Percentiles rank a stretch among this genome's conserved stretches.
These are phyloP conservation scores for Eclectus roratus DNA, from an alignment of 2,113 vertebrate genomes.

Conservation along the genomic window DNA sequence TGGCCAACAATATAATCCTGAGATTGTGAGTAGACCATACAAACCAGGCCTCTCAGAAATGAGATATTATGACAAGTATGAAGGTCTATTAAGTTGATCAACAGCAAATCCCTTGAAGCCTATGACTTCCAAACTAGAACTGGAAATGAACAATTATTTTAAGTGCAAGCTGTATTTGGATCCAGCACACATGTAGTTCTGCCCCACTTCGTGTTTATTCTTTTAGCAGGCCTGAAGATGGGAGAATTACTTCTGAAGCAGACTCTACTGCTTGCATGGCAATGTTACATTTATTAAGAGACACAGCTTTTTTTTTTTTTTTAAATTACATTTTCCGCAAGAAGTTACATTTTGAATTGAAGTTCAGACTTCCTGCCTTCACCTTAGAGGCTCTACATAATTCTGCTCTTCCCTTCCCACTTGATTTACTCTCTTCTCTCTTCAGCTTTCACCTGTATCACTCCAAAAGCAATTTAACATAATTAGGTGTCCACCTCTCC, in stretches of 20 bases:
- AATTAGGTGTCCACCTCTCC: background rate
- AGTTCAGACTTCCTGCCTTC: background rate
- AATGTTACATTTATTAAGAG: background rate
- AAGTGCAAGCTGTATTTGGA: background rate
- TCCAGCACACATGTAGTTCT: background rate
- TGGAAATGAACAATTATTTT: background rate
- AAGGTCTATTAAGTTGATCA: background rate
- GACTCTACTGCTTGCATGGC: background rate
- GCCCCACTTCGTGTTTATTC: background rate
- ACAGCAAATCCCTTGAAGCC: background rate
- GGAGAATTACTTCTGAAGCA: background rate
- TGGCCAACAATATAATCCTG: background rate
- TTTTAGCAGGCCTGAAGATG: background rate
- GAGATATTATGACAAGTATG: background rate
- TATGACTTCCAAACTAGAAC: background rate
- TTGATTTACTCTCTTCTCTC: background rate
- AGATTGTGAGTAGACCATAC: background rate
- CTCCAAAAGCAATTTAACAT: background rate
- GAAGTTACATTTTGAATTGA: background rate
- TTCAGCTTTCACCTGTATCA: background rate
- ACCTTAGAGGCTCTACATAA: background rate
- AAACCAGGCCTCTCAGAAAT: background rate
- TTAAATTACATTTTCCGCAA: background rate
- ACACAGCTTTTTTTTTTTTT: background rate
- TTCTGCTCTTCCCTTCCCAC: background rate